Evolutionary conservation across 1,140 invertebrate species (phyloP), one percentile per base, ranked within the genome.

Genomic region (Drosophila equinoxialis): DNA sequence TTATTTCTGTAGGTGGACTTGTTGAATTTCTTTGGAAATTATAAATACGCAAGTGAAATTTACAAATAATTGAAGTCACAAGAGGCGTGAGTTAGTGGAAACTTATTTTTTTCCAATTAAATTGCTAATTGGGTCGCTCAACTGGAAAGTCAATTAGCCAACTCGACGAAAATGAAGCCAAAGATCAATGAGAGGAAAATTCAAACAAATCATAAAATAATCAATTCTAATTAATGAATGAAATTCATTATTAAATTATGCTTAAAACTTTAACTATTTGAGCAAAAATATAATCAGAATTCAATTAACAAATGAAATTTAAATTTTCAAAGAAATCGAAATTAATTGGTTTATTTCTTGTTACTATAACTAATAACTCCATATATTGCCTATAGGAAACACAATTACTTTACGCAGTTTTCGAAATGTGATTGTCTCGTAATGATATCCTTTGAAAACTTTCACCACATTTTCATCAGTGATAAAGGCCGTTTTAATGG

Each of bases 321-420:
- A 37, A 10, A 37, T 37, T 37, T 37, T 37, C 35, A 11, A 37
- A 37, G 35, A 37, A 3, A 37, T 37, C 10, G 10, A 37, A 37
- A 37, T 37, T 37, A 37, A 37, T 37, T 30, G 30, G 6, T 30
- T 30, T 6, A 48, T 48, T 48, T 48, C 17, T 7, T 3, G 14
- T 48, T 20, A 20, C 3, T 48, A 51, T 23, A 11, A 8, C 1
- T 4, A 1, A 23, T n/a, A 2, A 51, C 2, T 23, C 73, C 71
- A 91, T 30, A 80, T 80, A 11, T 79, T 91, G 42, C 74, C 78
- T 6, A 89, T 62, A 1, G 91, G 82, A 60, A 91, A 90, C 37
- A 91, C 81, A 51, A 92, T 74, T 0, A 79, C 66, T 57, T 80
- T 87, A 26, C 77, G 77, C 6, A 62, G 68, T 5, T 61, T 58